These are phyloP conservation scores for Anastrepha ludens DNA, from an alignment of 1,140 invertebrate genomes.

Conservation along the genomic window DNA sequence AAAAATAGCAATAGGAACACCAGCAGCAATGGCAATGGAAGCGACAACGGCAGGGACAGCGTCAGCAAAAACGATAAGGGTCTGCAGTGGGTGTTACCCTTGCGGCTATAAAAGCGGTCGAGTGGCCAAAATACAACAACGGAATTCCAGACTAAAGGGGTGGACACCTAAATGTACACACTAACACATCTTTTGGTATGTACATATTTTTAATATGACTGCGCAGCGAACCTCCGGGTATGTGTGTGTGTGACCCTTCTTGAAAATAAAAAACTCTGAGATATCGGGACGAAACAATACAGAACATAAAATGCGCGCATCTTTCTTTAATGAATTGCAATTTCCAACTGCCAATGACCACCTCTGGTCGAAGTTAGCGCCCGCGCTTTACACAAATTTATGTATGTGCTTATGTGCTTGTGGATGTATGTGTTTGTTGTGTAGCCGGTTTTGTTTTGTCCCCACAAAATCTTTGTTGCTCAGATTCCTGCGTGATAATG, in stretches of 20 bases:
- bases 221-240: background rate
- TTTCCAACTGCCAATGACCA: slow-evolving; percentile 27
- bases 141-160: slow-evolving; percentile 53
- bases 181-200: background rate
- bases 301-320: slow-evolving; percentile 12
- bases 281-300: slow-evolving; percentile 4
- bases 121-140: slow-evolving; percentile 40
- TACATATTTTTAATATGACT: background rate
- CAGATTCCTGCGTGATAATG: slow-evolving; percentile 34
- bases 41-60: slow-evolving; percentile 20
- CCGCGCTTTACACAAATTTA: slow-evolving; percentile 1
- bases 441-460: background rate
- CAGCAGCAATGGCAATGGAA: slow-evolving; percentile 29
- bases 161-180: slow-evolving; percentile 37
- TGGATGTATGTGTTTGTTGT: background rate
- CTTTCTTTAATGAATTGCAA: slow-evolving; percentile 53
- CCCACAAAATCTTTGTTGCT: background rate
- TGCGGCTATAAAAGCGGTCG: slow-evolving; percentile 53
- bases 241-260: background rate
- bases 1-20: slow-evolving; percentile 26
- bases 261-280: background rate
- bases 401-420: background rate
- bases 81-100: slow-evolving; percentile 52
- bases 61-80: slow-evolving; percentile 49
- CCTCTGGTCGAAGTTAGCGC: background rate